phyloP scores from a whole-genome alignment of 2,797 vertebrate genomes.

The Dipus sagitta region DNA sequence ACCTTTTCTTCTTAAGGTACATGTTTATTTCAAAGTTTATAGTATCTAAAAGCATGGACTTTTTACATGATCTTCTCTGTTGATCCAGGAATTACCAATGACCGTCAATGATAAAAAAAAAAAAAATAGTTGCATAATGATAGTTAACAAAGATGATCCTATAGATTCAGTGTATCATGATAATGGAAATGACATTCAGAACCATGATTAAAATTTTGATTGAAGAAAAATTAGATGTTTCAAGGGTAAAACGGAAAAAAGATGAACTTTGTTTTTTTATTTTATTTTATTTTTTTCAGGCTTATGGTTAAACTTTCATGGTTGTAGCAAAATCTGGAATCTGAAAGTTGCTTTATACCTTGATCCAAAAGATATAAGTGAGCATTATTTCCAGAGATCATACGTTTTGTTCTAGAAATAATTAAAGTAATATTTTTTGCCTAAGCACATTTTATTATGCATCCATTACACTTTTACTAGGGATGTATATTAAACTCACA shows the following conservation, averaged over 20 bases:
- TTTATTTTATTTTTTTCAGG: slow-evolving; percentile 24
- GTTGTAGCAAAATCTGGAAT: background rate
- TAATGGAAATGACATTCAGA: no score
- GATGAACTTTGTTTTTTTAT: slow-evolving; percentile 31
- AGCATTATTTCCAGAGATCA: background rate
- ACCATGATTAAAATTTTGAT: background rate
- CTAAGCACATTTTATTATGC: no score
- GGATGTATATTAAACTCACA: no score
- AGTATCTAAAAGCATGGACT: slow-evolving; percentile 26
- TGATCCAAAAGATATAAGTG: background rate
- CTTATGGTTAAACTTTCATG: background rate
- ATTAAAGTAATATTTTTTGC: background rate
- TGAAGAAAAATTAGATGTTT: slow-evolving; percentile 18
- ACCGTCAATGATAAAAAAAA: no score
- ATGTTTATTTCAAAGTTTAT: slow-evolving; percentile 47
- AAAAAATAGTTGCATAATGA: background rate
- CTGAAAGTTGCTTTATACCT: background rate
- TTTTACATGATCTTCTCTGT: background rate
- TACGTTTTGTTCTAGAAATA: slow-evolving; percentile 25
- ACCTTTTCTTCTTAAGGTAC: background rate
- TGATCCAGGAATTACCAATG: no score
- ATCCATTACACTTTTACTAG: no score
- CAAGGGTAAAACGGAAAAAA: background rate
- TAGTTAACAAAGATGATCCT: no score
- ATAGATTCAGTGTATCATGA: no score